These are phyloP conservation scores for Gastrophryne carolinensis DNA, from an alignment of 2,797 vertebrate species.

Conservation along the genomic window DNA sequence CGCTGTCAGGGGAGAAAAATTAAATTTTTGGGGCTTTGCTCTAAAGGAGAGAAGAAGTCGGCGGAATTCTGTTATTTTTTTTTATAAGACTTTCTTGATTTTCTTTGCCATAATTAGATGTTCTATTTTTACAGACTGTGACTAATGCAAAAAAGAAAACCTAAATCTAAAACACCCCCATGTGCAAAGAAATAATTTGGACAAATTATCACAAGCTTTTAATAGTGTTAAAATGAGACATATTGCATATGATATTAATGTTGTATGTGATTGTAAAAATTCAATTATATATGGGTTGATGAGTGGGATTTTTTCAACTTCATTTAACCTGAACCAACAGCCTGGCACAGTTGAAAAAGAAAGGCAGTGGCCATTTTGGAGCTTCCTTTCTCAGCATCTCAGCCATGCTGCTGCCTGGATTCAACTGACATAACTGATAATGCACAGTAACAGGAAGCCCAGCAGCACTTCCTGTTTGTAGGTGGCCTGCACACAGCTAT, in stretches of 20 bases:
- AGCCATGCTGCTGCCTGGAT: no score
- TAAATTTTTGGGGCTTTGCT: not conserved
- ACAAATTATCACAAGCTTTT: not conserved
- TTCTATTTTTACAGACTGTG: not conserved
- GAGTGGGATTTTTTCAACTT: not conserved
- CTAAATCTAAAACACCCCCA: not conserved
- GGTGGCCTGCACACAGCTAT: no score
- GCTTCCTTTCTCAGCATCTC: no score
- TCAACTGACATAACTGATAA: no score
- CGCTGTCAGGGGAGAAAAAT: not conserved
- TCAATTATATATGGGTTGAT: not conserved
- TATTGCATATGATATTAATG: not conserved
- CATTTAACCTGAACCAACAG: no score
- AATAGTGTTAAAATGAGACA: not conserved
- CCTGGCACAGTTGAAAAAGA: no score
- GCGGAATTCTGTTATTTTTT: not conserved
- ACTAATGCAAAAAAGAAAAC: not conserved
- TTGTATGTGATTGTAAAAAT: not conserved
- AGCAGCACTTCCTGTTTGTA: no score
- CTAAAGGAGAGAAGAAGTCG: not conserved
- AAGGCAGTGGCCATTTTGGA: no score
- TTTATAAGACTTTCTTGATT: not conserved
- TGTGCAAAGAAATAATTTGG: not conserved
- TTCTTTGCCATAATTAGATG: not conserved
- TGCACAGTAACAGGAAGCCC: no score